phyloP scores from a whole-genome alignment of 2,888 invertebrate species.

The Trachelus iudaicus region DNA sequence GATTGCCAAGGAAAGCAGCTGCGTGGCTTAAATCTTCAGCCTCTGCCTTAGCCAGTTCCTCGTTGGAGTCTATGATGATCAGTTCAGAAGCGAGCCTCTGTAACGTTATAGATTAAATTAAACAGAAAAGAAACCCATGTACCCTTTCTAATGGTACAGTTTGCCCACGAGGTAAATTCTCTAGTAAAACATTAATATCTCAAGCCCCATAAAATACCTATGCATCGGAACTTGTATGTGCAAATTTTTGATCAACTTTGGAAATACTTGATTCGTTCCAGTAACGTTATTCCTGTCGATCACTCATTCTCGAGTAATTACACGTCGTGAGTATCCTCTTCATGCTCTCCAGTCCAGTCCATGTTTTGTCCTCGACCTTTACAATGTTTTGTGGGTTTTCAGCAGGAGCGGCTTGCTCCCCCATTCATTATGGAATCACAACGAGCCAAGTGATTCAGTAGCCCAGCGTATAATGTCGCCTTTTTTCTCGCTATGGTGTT shows the following conservation, averaged over 20 bases:
- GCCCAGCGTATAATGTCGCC: constrained; percentile 33
- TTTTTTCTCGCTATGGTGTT: constrained; percentile 15
- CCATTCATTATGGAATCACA: constrained; percentile 43
- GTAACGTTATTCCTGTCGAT: constrained; percentile 32
- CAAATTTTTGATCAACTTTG: neutral
- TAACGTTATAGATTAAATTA: constrained; percentile 16
- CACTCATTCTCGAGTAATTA: constrained; percentile 56
- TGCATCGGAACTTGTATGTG: neutral
- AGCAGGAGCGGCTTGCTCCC: constrained; percentile 17
- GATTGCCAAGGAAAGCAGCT: constrained; percentile 70
- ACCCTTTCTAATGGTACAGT: neutral
- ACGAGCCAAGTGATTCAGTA: constrained; percentile 34
- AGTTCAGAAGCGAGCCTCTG: constrained; percentile 71
- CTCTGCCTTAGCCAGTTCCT: constrained; percentile 72
- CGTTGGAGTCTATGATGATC: constrained; percentile 71
- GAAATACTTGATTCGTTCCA: constrained; percentile 5
- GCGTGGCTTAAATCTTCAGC: constrained; percentile 75
- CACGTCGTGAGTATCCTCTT: constrained; percentile 25
- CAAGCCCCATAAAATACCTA: neutral
- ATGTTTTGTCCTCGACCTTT: constrained; percentile 10
- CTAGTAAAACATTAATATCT: neutral
- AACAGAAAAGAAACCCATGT: neutral
- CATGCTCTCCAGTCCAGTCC: constrained; percentile 22
- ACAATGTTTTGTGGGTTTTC: constrained; percentile 13
- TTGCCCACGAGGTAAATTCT: neutral